These are phyloP conservation scores for Axea sp. DNA, from an alignment of 2,888 invertebrate species.

Conservation along the genomic window DNA sequence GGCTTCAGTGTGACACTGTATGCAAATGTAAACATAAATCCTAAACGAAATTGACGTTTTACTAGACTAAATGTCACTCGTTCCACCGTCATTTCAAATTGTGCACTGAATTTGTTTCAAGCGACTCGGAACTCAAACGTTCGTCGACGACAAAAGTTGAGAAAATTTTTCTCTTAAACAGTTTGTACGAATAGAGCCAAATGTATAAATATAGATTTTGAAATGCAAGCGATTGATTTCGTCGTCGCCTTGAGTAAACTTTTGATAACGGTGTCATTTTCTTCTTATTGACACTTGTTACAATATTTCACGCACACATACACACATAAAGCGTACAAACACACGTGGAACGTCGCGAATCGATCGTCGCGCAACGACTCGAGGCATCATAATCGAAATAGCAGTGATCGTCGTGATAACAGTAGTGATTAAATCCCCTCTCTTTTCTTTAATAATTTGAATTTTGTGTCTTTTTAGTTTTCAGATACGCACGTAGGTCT, in stretches of 20 bases:
- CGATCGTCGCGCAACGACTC: constrained; percentile 52
- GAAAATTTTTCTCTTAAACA: too few relatives aligned
- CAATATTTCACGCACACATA: constrained; percentile 51
- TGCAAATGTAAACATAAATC: too few relatives aligned
- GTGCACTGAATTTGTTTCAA: constrained; percentile 10
- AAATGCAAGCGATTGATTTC: background rate
- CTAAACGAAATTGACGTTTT: too few relatives aligned
- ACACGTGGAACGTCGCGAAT: constrained; percentile 51
- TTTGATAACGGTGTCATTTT: constrained; percentile 15
- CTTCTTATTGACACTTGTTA: constrained; percentile 20
- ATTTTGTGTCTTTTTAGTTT: constrained; percentile 29
- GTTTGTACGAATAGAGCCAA: too few relatives aligned
- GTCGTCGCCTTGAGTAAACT: constrained; percentile 3
- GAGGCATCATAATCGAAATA: constrained; percentile 55
- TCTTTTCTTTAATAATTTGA: constrained; percentile 15
- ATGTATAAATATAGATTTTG: too few relatives aligned
- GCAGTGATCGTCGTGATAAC: constrained; percentile 63
- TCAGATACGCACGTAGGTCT: constrained; percentile 57
- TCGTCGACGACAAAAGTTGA: background rate
- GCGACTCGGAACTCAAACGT: constrained; percentile 5
- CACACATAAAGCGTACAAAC: constrained; percentile 54
- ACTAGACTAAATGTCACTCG: too few relatives aligned
- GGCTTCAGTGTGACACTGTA: too few relatives aligned
- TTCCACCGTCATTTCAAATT: constrained; percentile 23
- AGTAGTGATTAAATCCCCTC: constrained; percentile 63